Conservation (phyloP, 2,113 vertebrate genomes). For the Tachycineta bicolor region DNA sequence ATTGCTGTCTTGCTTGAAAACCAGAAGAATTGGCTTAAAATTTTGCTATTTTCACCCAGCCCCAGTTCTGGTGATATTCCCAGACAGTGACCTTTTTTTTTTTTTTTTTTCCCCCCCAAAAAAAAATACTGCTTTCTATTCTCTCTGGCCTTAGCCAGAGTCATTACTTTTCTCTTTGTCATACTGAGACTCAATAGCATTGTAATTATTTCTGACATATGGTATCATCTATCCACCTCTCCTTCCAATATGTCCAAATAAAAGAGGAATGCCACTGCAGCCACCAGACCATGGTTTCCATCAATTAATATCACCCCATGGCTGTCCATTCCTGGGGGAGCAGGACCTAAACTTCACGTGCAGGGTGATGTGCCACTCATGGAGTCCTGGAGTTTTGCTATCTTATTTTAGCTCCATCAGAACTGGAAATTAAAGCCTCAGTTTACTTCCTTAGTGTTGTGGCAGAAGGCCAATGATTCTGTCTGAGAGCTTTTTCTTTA, state of each 20-base stretch:
- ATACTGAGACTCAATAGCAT: slow-evolving; percentile 27
- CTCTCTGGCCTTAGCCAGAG: slow-evolving; percentile 35
- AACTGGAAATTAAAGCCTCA: slow-evolving; percentile 20
- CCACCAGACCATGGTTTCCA: neutral
- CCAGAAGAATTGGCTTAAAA: neutral
- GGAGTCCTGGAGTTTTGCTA: neutral
- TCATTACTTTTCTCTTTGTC: slow-evolving; percentile 51
- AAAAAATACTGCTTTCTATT: neutral
- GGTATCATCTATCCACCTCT: slow-evolving; percentile 43
- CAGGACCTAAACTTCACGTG: neutral
- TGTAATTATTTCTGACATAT: slow-evolving; percentile 65
- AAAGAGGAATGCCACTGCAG: neutral
- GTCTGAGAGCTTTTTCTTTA: slow-evolving; percentile 43
- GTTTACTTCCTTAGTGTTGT: slow-evolving; percentile 37
- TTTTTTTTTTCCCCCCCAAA: neutral
- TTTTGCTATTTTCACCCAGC: neutral
- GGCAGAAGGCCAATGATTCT: slow-evolving; percentile 55
- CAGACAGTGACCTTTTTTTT: slow-evolving; percentile 10
- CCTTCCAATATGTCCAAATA: slow-evolving; percentile 24
- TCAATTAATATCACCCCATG: neutral
- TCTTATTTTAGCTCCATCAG: neutral
- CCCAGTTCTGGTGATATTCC: slow-evolving; percentile 19
- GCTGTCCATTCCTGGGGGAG: neutral
- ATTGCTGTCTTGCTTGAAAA: neutral
- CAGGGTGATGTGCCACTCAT: neutral